A percentile compares a stretch with the other conserved stretches of the same genome.
Conservation (phyloP, 2,888 invertebrate species). For the Calameuta idolon region DNA sequence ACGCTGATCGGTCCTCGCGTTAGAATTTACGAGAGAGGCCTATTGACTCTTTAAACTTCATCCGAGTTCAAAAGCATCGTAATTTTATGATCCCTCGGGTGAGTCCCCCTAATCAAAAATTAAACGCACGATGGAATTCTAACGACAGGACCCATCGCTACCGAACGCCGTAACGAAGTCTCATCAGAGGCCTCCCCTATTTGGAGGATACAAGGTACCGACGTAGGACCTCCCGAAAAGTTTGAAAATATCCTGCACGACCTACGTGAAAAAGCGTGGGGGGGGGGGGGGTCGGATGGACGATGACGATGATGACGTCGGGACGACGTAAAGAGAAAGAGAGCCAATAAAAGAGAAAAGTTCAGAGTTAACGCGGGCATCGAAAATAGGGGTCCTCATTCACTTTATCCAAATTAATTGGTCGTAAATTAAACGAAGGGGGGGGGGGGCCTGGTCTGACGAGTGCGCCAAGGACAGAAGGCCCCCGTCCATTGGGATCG, state of each 20-base stretch:
- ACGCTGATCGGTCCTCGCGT: neutral
- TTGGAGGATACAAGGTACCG: neutral
- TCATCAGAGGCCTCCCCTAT: neutral
- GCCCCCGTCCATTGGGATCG: neutral
- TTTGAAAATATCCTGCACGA: neutral
- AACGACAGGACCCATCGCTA: slow-evolving; percentile 2
- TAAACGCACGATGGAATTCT: neutral
- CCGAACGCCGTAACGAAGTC: slow-evolving; percentile 5
- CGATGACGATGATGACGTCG: neutral
- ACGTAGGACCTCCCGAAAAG: slow-evolving; percentile 7
- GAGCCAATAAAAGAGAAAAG: slow-evolving; percentile 42
- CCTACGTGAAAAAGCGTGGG: neutral
- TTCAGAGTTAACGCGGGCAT: slow-evolving; percentile 63
- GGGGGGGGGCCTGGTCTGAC: slow-evolving; percentile 40
- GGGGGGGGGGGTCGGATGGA: no score
- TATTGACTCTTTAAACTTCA: neutral
- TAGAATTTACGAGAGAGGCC: neutral
- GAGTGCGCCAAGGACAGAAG: slow-evolving; percentile 38
- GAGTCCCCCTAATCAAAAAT: slow-evolving; percentile 2
- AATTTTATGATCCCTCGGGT: neutral
- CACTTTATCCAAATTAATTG: slow-evolving; percentile 68
- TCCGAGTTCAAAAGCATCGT: neutral
- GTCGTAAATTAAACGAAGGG: slow-evolving; percentile 64
- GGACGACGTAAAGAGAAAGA: slow-evolving; percentile 12
- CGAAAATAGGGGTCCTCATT: slow-evolving; percentile 58